Base-by-base conservation (phyloP, 2,888 invertebrate species). In the Thysanoteuthis rhombus region DNA sequence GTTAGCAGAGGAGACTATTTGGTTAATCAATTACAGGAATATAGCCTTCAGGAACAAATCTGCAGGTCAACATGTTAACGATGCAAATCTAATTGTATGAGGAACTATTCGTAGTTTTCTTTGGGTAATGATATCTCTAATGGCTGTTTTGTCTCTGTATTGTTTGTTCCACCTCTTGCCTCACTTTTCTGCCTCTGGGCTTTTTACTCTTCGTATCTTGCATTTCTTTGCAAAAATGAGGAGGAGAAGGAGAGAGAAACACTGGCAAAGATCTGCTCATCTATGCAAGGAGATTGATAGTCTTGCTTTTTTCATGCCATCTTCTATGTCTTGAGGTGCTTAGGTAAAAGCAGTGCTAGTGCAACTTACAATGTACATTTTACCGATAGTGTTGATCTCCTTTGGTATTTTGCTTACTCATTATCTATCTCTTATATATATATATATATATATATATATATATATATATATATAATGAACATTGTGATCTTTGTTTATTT, bases 41-140 rank as follows among this genome's bases (percentile, higher is more conserved):
- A 39, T 42, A 39, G 91, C 91, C 91, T n/a, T 32, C 16, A 91
- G 91, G 39, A 19, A n/a, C n/a, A 45, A 45, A 32, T 91, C 91
- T 16, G 5, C 42, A 39, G 42, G 42, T 40, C 39, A 91, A 16
- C 91, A 22, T 39, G 91, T 91, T 91, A 91, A 91, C 91, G 22
- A 91, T 91, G 91, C 32, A 91, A 91, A 91, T 91, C 91, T 91
- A 91, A 91, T 91, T 91, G 40, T 91, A 45, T 45, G 42, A 91
- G 91, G 22, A 45, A 91, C 40, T 91, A 32, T 91, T 90, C 90
- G 8, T 45, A 91, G 91, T 45, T 91, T 91, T 91, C 91, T 91
- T 91, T 40, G 8, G 28, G 32, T 39, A 38, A 91, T 90, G 90
- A 91, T 45, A 91, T 91, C 40, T 45, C 91, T 91, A 22, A 90